Evolutionary conservation across 1,140 invertebrate genomes (phyloP).

Genomic region (Drosophila repleta): DNA sequence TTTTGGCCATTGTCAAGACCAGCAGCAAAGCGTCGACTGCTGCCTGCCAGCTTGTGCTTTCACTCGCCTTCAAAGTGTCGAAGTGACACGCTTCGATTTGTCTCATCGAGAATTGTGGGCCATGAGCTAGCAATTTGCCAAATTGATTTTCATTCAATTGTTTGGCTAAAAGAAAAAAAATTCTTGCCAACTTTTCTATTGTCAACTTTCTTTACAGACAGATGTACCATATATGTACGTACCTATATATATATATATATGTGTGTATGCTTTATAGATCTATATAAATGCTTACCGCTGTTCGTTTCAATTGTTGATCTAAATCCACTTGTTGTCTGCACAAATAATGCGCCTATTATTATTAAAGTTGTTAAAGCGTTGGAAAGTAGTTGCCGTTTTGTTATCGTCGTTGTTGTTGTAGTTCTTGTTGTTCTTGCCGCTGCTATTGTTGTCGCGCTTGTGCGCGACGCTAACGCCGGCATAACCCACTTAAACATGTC

Average conservation of each 20-base stretch:
- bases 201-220: constrained; percentile 14
- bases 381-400: constrained; percentile 70
- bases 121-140: constrained; percentile 79
- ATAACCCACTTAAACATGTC: constrained; percentile 83
- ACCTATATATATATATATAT: background rate
- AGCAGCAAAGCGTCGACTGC: constrained; percentile 14
- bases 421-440: constrained; percentile 18
- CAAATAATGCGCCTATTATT: constrained; percentile 81
- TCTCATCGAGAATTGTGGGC: constrained; percentile 44
- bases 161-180: constrained; percentile 1
- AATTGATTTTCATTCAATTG: constrained; percentile 75
- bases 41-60: constrained; percentile 25
- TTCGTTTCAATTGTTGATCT: constrained; percentile 82
- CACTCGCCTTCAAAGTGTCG: constrained; percentile 55
- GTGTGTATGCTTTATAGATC: background rate
- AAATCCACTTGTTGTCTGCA: constrained; percentile 83
- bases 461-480: constrained; percentile 66
- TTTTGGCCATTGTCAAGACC: constrained; percentile 65
- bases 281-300: constrained; percentile 65
- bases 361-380: constrained; percentile 79
- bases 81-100: constrained; percentile 70
- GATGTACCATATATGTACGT: background rate
- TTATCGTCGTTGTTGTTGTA: constrained; percentile 31
- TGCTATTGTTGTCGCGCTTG: constrained; percentile 46
- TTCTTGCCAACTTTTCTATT: constrained; percentile 48